Conservation (phyloP, 2,888 invertebrate genomes). For the Dione juno region DNA sequence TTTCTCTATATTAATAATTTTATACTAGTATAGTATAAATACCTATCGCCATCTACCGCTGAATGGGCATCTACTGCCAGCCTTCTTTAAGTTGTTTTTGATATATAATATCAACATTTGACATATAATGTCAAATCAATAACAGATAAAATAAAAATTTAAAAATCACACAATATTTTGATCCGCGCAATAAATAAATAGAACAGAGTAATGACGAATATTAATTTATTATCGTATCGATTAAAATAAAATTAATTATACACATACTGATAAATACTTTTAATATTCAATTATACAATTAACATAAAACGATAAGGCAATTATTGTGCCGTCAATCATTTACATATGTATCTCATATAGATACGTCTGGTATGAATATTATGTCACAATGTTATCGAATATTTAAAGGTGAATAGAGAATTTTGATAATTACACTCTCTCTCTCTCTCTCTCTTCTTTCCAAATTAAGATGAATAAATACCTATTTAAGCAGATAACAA, state of each 20-base stretch:
- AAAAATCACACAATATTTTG: slow-evolving; percentile 8
- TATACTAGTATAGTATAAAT: no score
- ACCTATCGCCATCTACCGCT: no score
- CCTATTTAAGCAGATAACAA: no score
- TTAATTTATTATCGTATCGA: slow-evolving; percentile 1
- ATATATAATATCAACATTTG: no score
- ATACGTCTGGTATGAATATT: neutral
- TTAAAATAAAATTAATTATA: slow-evolving; percentile 15
- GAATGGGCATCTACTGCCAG: no score
- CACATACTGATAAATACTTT: neutral
- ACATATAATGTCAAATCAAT: slow-evolving; percentile 7
- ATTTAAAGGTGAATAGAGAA: neutral
- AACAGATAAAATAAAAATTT: neutral
- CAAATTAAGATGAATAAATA: no score
- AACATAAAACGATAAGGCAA: slow-evolving; percentile 8
- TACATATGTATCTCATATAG: neutral
- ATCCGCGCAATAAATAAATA: slow-evolving; percentile 9
- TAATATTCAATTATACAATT: slow-evolving; percentile 14
- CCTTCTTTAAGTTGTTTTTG: no score
- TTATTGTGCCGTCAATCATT: slow-evolving; percentile 13
- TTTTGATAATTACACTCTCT: no score
- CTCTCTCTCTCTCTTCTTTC: no score
- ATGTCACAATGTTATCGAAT: neutral
- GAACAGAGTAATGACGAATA: slow-evolving; percentile 15
- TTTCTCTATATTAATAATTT: no score